phyloP scores from a whole-genome alignment of 2,888 invertebrate species.

The Schrankia costaestrigalis region DNA sequence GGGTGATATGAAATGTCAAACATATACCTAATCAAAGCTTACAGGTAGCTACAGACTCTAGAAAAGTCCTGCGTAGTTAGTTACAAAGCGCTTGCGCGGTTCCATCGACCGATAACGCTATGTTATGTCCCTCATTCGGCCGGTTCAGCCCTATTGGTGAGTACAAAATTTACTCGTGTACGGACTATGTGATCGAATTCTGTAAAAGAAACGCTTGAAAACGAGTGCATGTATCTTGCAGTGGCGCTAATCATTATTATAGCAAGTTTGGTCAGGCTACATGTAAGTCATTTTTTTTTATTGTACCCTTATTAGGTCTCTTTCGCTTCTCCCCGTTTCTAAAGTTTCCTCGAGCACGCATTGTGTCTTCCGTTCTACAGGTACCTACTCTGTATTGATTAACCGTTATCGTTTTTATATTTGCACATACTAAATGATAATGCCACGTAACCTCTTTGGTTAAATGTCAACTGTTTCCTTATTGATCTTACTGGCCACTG shows the following conservation, averaged over 20 bases:
- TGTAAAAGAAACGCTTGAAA: constrained; percentile 28
- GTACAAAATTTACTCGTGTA: constrained; percentile 55
- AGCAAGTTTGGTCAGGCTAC: constrained; percentile 72
- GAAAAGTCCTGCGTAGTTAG: constrained; percentile 40
- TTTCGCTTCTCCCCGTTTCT: constrained; percentile 7
- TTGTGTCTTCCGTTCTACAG: neutral
- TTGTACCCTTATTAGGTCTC: constrained; percentile 5
- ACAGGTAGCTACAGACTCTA: too few species aligned
- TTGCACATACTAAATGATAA: neutral
- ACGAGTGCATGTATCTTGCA: constrained; percentile 74
- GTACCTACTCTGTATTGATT: neutral
- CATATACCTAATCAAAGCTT: too few species aligned
- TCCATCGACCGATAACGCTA: constrained; percentile 21
- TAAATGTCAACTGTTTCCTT: too few species aligned
- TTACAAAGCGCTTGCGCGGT: constrained; percentile 53
- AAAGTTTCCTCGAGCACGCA: constrained; percentile 3
- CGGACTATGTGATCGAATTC: constrained; percentile 32
- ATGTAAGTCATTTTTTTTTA: constrained; percentile 59
- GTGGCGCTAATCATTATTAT: constrained; percentile 74
- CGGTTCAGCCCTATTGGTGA: constrained; percentile 60
- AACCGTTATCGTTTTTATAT: neutral
- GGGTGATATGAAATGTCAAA: too few species aligned
- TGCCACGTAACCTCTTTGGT: too few species aligned
- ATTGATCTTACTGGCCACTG: too few species aligned
- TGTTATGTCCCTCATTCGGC: constrained; percentile 47